phyloP scores from a whole-genome alignment of 2,888 invertebrate genomes.

The Noctua janthina region DNA sequence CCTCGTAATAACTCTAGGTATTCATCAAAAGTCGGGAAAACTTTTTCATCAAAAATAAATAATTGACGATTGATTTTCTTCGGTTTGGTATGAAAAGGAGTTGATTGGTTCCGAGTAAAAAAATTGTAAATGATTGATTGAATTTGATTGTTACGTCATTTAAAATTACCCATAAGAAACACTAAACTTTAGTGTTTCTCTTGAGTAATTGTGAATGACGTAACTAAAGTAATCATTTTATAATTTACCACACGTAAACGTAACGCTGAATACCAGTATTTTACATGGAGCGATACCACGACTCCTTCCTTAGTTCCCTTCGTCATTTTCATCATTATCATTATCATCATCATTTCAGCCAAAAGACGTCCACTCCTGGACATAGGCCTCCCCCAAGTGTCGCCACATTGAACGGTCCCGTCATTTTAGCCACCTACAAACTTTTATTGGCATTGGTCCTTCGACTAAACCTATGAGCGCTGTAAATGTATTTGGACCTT shows the following conservation, averaged over 20 bases:
- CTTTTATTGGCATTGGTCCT: conserved; percentile 7
- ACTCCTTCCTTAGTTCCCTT: too few relatives aligned
- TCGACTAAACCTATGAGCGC: neutral
- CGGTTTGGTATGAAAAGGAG: neutral
- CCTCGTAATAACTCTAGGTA: neutral
- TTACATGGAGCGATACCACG: too few relatives aligned
- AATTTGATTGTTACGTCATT: conserved; percentile 1
- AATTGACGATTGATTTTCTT: conserved; percentile 6
- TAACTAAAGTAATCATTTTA: neutral
- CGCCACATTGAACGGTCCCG: too few relatives aligned
- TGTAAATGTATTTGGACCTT: conserved; percentile 22
- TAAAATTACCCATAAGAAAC: neutral
- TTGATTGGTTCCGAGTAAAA: conserved; percentile 12
- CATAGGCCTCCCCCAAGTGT: too few relatives aligned
- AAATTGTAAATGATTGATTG: conserved; percentile 11
- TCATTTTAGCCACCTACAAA: neutral
- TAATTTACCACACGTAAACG: neutral
- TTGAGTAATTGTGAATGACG: neutral
- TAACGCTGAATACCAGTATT: too few relatives aligned
- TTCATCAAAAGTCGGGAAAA: neutral
- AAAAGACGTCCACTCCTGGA: too few relatives aligned
- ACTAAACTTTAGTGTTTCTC: neutral
- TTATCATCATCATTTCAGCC: too few relatives aligned
- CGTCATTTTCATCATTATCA: too few relatives aligned
- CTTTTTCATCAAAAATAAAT: conserved; percentile 1